Percentiles rank a stretch among this genome's conserved stretches.
Evolutionary conservation across 2,113 vertebrate genomes (phyloP).

Genomic region (Lepus americanus): DNA sequence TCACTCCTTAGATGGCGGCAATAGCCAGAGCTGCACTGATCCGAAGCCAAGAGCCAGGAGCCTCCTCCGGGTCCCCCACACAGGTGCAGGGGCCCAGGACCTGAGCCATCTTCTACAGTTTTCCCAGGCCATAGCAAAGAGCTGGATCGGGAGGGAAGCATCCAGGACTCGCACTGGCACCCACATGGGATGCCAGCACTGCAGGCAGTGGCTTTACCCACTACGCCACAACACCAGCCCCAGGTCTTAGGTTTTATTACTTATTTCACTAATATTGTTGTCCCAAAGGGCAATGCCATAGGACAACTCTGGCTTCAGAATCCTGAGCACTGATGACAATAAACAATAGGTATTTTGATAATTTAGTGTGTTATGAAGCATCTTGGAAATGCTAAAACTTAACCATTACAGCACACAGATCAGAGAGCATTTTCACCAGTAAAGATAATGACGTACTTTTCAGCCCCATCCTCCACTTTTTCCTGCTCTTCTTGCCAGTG

Average conservation of each 20-base stretch:
- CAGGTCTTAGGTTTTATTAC: not conserved
- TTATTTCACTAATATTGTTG: not conserved
- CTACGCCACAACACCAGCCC: too few relatives aligned
- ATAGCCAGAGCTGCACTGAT: too few relatives aligned
- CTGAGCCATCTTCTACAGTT: too few relatives aligned
- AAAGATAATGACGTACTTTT: slow-evolving; percentile 60
- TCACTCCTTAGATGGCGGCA: too few relatives aligned
- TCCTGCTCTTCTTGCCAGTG: slow-evolving; percentile 93
- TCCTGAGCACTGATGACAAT: not conserved
- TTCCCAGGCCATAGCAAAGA: too few relatives aligned
- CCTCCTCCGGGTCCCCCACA: too few relatives aligned
- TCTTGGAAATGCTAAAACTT: not conserved
- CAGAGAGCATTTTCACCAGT: not conserved
- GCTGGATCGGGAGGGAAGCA: too few relatives aligned
- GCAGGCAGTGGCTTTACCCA: too few relatives aligned
- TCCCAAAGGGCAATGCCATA: not conserved
- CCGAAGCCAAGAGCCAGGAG: too few relatives aligned
- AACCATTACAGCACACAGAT: not conserved
- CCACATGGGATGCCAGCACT: too few relatives aligned
- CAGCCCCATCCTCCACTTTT: slow-evolving; percentile 80
- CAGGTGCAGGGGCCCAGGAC: too few relatives aligned
- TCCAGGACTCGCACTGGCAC: too few relatives aligned
- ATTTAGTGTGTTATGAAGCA: not conserved
- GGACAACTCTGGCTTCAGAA: not conserved
- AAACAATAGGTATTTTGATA: not conserved